Conservation (phyloP, 2,113 vertebrate genomes). For the Rana temporaria region DNA sequence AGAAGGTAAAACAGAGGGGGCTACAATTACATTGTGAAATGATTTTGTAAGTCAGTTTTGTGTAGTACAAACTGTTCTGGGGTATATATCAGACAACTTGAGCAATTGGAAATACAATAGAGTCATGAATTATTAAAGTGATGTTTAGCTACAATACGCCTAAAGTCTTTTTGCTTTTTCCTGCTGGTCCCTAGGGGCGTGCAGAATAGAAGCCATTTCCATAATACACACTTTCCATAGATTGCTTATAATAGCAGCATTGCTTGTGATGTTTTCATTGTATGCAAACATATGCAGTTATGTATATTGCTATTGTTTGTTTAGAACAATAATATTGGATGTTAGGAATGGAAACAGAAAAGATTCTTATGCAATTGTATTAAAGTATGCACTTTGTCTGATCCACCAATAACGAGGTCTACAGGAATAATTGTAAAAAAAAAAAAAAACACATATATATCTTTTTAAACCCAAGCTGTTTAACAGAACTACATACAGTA, state of each 20-base stretch:
- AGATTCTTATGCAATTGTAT: no score
- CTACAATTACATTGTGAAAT: constrained; percentile 20
- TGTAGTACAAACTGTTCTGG: constrained; percentile 45
- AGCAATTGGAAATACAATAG: constrained; percentile 57
- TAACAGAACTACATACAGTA: no score
- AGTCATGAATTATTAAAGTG: constrained; percentile 66
- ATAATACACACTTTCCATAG: constrained; percentile 57
- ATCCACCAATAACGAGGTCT: no score
- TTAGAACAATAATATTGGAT: background rate
- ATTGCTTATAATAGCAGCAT: constrained; percentile 55
- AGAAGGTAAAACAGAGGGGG: constrained; percentile 15
- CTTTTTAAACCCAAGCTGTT: no score
- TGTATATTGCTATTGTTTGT: background rate
- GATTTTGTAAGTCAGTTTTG: constrained; percentile 12
- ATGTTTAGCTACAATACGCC: constrained; percentile 58
- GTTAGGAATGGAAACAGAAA: background rate
- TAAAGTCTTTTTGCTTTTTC: constrained; percentile 60
- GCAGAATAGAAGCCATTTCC: constrained; percentile 62
- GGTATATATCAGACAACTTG: constrained; percentile 54
- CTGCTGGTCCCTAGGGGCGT: constrained; percentile 58
- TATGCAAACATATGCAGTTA: background rate
- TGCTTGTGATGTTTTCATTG: background rate
- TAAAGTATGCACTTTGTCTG: no score
- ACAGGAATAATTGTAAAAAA: no score
- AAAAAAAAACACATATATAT: no score